Conservation (phyloP, 2,113 vertebrate species). For the Dinomys branickii region DNA sequence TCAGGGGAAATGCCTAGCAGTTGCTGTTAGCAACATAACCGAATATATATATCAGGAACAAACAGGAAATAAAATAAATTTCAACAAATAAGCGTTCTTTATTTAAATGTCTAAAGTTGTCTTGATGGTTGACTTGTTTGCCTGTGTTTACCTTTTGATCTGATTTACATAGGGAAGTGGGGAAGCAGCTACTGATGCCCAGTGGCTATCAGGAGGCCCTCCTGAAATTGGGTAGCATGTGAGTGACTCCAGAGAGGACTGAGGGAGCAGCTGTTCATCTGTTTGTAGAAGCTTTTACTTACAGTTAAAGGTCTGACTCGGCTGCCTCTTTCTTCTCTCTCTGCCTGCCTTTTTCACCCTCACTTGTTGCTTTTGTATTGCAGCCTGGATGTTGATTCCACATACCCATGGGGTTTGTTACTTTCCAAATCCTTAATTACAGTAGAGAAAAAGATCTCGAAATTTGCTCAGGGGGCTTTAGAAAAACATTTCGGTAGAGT, state of each 20-base stretch:
- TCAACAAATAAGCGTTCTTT: not conserved
- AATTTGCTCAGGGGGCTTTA: not conserved
- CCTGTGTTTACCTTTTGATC: not conserved
- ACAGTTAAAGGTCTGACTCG: not conserved
- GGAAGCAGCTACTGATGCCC: not conserved
- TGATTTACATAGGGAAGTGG: not conserved
- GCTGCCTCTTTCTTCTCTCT: not conserved
- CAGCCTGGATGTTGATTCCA: not conserved
- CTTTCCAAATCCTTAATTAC: constrained; percentile 14
- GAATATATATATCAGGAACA: constrained; percentile 22
- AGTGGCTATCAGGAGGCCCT: not conserved
- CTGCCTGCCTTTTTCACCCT: not conserved
- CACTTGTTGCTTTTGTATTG: not conserved
- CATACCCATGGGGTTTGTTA: not conserved
- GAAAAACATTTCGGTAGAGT: not conserved
- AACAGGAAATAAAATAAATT: constrained; percentile 4
- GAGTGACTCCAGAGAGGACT: not conserved
- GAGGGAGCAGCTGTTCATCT: not conserved
- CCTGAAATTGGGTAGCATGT: not conserved
- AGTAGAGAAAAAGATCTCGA: not conserved
- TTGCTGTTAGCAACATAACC: not conserved
- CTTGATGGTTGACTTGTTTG: not conserved
- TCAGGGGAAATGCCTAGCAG: not conserved
- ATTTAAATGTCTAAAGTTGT: not conserved
- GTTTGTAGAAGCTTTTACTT: too few species aligned